These are phyloP conservation scores for Eilema depressum DNA, from an alignment of 2,888 invertebrate species.

Conservation along the genomic window DNA sequence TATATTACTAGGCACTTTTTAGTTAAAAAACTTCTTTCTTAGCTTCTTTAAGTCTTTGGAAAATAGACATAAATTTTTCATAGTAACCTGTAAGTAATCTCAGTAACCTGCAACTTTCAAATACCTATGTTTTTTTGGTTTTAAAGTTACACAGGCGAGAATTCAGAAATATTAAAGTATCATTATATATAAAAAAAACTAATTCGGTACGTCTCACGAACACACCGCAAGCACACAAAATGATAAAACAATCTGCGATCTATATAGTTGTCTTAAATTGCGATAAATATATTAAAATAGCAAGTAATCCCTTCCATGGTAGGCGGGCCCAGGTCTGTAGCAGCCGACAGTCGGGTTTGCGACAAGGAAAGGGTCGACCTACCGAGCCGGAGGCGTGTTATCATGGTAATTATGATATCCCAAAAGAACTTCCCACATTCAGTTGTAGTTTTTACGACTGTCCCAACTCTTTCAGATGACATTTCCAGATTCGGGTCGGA, in stretches of 20 bases:
- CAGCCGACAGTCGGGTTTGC: constrained; percentile 37
- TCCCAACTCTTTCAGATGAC: constrained; percentile 40
- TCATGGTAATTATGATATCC: constrained; percentile 69
- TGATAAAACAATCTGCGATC: constrained; percentile 18
- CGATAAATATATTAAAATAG: constrained; percentile 42
- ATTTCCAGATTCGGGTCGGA: constrained; percentile 37
- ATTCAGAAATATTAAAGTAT: too few species aligned
- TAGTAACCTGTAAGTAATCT: too few species aligned
- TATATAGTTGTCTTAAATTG: constrained; percentile 21
- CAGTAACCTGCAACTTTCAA: too few species aligned
- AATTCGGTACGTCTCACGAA: neutral
- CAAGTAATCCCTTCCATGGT: constrained; percentile 45
- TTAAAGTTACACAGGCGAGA: too few species aligned
- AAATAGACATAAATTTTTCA: too few species aligned
- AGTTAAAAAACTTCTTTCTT: too few species aligned
- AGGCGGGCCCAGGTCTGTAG: constrained; percentile 54
- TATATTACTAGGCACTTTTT: too few species aligned
- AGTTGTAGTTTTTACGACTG: constrained; percentile 54
- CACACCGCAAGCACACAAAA: neutral
- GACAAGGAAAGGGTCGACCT: constrained; percentile 71
- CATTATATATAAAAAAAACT: too few species aligned
- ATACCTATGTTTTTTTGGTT: too few species aligned
- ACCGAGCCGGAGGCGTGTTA: constrained; percentile 58
- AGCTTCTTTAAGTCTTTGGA: too few species aligned
- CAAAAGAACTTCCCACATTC: constrained; percentile 53